phyloP scores from a whole-genome alignment of 2,888 invertebrate genomes.

The Stenoptilia bipunctidactyla region DNA sequence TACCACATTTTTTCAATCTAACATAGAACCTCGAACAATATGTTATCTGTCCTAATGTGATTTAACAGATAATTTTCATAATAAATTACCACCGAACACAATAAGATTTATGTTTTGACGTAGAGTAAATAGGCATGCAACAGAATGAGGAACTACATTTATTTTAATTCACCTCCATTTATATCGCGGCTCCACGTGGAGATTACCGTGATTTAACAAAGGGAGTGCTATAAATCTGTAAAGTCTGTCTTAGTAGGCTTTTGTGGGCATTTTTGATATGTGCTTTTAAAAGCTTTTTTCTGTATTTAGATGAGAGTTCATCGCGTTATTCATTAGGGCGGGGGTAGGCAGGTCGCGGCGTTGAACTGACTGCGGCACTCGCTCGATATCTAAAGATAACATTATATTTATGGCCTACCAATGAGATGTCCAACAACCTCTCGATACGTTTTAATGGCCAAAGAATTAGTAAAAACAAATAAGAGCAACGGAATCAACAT shows the following conservation, averaged over 20 bases:
- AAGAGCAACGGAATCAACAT: constrained; percentile 28
- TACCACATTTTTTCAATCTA: constrained; percentile 51
- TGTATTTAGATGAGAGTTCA: constrained; percentile 72
- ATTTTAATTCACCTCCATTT: constrained; percentile 70
- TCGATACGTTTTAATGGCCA: constrained; percentile 49
- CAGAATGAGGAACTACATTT: constrained; percentile 69
- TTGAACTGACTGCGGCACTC: constrained; percentile 34
- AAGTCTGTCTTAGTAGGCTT: constrained; percentile 70
- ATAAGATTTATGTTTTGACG: constrained; percentile 51
- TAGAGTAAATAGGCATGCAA: constrained; percentile 64
- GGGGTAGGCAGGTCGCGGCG: constrained; percentile 50
- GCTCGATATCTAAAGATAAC: constrained; percentile 67
- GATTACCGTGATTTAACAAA: constrained; percentile 72
- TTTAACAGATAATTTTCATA: constrained; percentile 68
- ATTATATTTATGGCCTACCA: constrained; percentile 57
- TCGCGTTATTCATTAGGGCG: constrained; percentile 70
- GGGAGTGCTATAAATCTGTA: constrained; percentile 63
- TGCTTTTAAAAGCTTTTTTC: constrained; percentile 73
- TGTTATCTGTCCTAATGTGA: constrained; percentile 67
- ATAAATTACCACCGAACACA: constrained; percentile 62
- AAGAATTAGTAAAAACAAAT: constrained; percentile 57
- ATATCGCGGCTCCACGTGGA: constrained; percentile 67
- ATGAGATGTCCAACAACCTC: constrained; percentile 54
- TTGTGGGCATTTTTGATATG: constrained; percentile 71
- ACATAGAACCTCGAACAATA: constrained; percentile 52